Evolutionary conservation across 2,888 invertebrate genomes (phyloP), one percentile per base, ranked within the genome.

Genomic region (Dryadula phaetusa): DNA sequence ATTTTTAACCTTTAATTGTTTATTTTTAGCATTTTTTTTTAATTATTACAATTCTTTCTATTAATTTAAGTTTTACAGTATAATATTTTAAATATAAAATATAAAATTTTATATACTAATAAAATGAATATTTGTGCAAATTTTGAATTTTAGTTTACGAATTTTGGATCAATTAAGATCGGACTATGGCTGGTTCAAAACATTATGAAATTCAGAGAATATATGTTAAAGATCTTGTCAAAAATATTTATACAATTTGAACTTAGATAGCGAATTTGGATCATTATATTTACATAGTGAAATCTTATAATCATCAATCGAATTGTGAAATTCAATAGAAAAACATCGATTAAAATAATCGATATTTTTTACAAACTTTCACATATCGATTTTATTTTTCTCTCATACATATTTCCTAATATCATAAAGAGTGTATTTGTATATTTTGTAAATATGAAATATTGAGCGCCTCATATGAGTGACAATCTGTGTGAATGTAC

Each of bases 401-500:
- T 42, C 18, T 60, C 49, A 52, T 52, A 64, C 49, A 60, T 52
- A 64, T 65, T 60, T 65, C 22, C 44, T 22, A 22, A 20, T 52
- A 42, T 47, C 37, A 37, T 47, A 37, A 25, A 53, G 28, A 54
- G 28, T 28, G 28, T 65, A 14, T 67, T 78, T 84, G 82, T 84
- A 84, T 74, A 85, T 83, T 81, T 80, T 85, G 85, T 85, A 84
- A 79, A 85, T 85, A 85, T 73, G 76, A 79, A 80, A 74, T 80
- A 80, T 76, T 80, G 77, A 32, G 20, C 8, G 14, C 14, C 25
- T 34, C 3, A 8, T 46, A 46, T 46, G 25, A n/a, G n/a, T n/a
- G 44, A 16, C 46, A 12, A 16, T 32, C 42, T 49, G 28, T 42
- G 32, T 37, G 53, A 61, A 61, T 62, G 34, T 47, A 32, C 25